Evolutionary conservation across 1,140 invertebrate species (phyloP).

Genomic region (Phortica variegata): DNA sequence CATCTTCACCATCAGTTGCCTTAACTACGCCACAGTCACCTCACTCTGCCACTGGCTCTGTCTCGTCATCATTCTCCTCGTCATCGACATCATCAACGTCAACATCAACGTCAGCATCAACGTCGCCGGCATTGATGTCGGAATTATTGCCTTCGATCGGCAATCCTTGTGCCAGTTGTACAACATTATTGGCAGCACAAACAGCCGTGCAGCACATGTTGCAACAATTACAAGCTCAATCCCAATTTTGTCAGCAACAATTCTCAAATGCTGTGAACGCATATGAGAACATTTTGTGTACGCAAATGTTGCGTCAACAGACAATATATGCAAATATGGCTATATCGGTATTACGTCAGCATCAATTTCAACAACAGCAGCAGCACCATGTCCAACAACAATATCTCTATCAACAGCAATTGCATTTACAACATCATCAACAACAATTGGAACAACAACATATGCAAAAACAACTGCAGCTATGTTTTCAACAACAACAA

Average conservation of each 20-base stretch:
- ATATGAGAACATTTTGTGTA: too few relatives aligned
- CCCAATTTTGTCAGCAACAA: too few relatives aligned
- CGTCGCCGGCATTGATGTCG: background rate
- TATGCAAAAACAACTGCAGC: background rate
- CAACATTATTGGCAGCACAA: background rate
- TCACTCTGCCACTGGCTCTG: background rate
- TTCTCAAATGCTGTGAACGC: too few relatives aligned
- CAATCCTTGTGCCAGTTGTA: too few relatives aligned
- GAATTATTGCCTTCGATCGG: too few relatives aligned
- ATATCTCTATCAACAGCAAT: background rate
- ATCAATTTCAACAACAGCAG: constrained; percentile 2
- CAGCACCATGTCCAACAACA: constrained; percentile 4
- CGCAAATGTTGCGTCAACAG: too few relatives aligned
- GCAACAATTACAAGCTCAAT: background rate
- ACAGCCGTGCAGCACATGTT: background rate
- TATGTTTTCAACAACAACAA: background rate
- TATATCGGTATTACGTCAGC: background rate
- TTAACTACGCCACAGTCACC: background rate
- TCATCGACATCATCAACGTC: background rate
- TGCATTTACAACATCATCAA: constrained; percentile 1
- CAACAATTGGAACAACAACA: constrained; percentile 5
- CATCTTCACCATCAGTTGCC: background rate
- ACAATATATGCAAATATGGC: too few relatives aligned
- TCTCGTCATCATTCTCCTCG: background rate
- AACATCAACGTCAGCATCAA: background rate